phyloP scores from a whole-genome alignment of 2,113 vertebrate species.

The Trematomus loennbergii region DNA sequence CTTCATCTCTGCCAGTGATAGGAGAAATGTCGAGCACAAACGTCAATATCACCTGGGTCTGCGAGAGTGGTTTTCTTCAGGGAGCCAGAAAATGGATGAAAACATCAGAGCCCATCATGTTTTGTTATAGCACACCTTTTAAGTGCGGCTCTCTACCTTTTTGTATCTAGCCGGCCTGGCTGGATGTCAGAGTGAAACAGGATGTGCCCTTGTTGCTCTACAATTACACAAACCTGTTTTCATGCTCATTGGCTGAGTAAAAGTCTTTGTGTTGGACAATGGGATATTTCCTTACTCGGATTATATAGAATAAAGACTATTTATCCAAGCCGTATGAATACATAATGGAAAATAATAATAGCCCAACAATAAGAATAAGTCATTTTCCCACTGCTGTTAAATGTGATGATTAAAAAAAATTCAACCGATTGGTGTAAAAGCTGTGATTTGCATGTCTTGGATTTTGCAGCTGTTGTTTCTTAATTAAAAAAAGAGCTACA shows the following conservation, averaged over 20 bases:
- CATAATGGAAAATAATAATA: background rate
- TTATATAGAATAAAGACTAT: background rate
- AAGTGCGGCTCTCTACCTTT: constrained; percentile 31
- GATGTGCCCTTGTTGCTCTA: constrained; percentile 17
- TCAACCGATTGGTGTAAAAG: constrained; percentile 43
- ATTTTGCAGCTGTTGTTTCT: constrained; percentile 57
- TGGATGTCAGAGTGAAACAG: constrained; percentile 15
- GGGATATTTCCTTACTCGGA: background rate
- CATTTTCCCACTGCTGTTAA: constrained; percentile 9
- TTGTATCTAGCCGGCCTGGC: constrained; percentile 7
- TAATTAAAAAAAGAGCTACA: constrained; percentile 10
- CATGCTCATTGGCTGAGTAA: background rate
- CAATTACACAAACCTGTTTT: constrained; percentile 22
- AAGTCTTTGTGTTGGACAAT: background rate
- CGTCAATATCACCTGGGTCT: constrained; percentile 62
- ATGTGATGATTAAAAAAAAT: constrained; percentile 25
- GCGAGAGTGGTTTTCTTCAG: constrained; percentile 58
- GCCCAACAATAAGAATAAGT: background rate
- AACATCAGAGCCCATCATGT: constrained; percentile 65
- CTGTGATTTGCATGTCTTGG: constrained; percentile 13
- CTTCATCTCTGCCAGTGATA: constrained; percentile 57
- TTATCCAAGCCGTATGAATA: background rate
- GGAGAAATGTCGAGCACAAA: constrained; percentile 64
- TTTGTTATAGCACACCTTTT: constrained; percentile 47
- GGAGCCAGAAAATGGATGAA: constrained; percentile 61